A percentile compares a stretch with the other conserved stretches of the same genome.
These are phyloP conservation scores for Clamator glandarius DNA, from an alignment of 2,797 vertebrate genomes.

Conservation along the genomic window DNA sequence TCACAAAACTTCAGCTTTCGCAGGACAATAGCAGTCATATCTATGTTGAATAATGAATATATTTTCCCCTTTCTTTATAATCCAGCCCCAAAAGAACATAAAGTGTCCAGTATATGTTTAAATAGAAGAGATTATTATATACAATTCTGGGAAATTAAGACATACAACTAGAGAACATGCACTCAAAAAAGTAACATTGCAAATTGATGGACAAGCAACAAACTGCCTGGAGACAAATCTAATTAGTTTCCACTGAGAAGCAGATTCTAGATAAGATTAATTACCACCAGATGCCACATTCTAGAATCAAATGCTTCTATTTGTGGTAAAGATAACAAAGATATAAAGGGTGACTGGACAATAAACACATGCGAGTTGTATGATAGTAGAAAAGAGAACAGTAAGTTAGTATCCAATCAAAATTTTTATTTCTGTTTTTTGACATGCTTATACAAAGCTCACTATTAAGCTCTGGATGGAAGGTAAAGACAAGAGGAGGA, in stretches of 20 bases:
- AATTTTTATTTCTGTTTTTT: not conserved
- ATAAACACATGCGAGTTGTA: not conserved
- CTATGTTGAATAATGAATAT: not conserved
- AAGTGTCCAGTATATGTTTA: not conserved
- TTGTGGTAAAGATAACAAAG: not conserved
- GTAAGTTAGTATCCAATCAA: not conserved
- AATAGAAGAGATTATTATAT: not conserved
- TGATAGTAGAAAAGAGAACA: not conserved
- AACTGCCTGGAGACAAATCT: not conserved
- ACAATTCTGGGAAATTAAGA: not conserved
- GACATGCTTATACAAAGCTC: not conserved
- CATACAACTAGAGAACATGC: not conserved
- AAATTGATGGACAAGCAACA: not conserved
- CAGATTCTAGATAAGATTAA: constrained; percentile 18
- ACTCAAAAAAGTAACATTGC: not conserved
- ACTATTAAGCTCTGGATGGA: not conserved
- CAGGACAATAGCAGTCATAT: not conserved
- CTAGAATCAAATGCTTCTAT: not conserved
- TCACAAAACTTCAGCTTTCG: not conserved
- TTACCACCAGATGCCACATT: constrained; percentile 10
- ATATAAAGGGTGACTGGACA: not conserved
- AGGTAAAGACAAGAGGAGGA: not conserved
- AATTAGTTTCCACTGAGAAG: not conserved
- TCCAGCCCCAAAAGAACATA: not conserved
- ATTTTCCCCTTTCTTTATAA: not conserved